Evolutionary conservation across 2,888 invertebrate genomes (phyloP), one percentile per base, ranked within the genome.

Genomic region (Apamea sordens): DNA sequence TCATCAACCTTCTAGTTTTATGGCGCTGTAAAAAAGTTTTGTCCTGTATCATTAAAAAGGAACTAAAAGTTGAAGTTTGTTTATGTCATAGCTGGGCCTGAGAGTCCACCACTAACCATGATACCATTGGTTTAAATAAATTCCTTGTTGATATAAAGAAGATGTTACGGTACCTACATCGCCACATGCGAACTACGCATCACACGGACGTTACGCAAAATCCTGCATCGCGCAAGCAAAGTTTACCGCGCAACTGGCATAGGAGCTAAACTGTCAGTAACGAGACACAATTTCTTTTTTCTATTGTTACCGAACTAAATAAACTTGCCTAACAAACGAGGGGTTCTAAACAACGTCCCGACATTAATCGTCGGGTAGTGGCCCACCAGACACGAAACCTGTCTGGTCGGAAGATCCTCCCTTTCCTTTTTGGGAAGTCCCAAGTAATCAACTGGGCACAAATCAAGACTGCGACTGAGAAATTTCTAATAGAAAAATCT

Each of bases 1-100:
- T 71, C 53, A 71, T 71, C 32, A 47, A 41, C 24, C 79, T 77
- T 68, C 63, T 65, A 84, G 84, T 73, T 73, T 79, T 84, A 80
- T 59, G 56, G 10, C n/a, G 67, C n/a, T 21, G 36, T 73, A 80
- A 76, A 76, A 75, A 80, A 64, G 77, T 71, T 82, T 47, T n/a
- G 1, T 28, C 24, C 18, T 56, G 18, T 41, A 18, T 5, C 72
- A 15, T 67, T 78, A 67, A 64, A 64, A 24, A n/a, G 6, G 8
- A 41, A 28, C 24, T 36, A 11, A 61, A 53, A 74, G 8, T 47
- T 36, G 13, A 47, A 8, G n/a, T 79, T 61, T 21, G 24, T 67
- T 78, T 50, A 28, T 65, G 11, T 21, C 15, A 36, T 21, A 50
- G 47, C n/a, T 47, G 18, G 15, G 53, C 24, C 10, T 53, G 15